Percentiles rank a stretch among this genome's conserved stretches.
Evolutionary conservation across 2,113 vertebrate genomes (phyloP).

Genomic region (Pyrgilauda ruficollis): DNA sequence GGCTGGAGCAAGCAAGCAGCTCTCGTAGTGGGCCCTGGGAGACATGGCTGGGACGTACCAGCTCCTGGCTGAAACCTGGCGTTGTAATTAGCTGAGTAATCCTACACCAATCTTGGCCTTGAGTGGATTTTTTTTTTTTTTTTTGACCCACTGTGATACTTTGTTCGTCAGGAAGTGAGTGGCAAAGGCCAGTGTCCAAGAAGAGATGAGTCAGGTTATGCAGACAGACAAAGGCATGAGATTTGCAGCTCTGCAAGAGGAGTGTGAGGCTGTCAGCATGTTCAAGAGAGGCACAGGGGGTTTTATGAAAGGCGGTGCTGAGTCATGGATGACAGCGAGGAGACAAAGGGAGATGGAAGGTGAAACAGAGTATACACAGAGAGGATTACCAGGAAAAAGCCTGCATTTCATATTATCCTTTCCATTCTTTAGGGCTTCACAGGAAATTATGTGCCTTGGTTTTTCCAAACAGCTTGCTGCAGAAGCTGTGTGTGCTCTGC

Average conservation of each 20-base stretch:
- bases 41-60: rapidly evolving
- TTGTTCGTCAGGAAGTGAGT: background rate
- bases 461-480: background rate
- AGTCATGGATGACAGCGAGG: slow-evolving; percentile 38
- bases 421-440: background rate
- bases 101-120: background rate
- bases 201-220: background rate
- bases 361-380: background rate
- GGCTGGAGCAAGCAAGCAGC: background rate
- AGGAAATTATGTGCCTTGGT: background rate
- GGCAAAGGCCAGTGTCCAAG: background rate
- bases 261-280: background rate
- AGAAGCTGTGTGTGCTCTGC: background rate
- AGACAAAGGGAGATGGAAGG: slow-evolving; percentile 21
- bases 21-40: background rate
- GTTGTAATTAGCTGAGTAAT: background rate
- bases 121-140: background rate
- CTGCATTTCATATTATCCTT: background rate
- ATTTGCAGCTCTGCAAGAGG: background rate
- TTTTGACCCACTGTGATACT: background rate
- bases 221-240: background rate
- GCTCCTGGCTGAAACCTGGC: background rate
- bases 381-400: background rate
- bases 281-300: background rate
- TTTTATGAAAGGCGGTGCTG: slow-evolving; percentile 6